Percentiles rank a stretch among this genome's conserved stretches.
phyloP scores from a whole-genome alignment of 92 coral and sea anemone species.

The Meandrina meandrites region DNA sequence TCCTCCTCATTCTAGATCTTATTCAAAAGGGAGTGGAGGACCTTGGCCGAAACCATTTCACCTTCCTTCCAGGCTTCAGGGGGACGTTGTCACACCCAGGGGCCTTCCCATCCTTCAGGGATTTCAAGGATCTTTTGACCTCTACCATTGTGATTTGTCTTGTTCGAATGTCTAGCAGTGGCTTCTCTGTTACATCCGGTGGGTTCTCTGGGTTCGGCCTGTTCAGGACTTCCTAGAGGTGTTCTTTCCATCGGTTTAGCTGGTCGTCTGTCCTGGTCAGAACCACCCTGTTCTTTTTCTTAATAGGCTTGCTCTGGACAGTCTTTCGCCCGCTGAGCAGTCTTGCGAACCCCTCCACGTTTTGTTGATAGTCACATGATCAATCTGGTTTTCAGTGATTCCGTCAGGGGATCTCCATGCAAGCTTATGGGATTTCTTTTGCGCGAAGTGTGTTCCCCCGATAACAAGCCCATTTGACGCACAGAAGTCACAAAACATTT shows the following conservation, averaged over 20 bases:
- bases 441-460: too few relatives aligned
- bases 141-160: neutral
- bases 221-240: conserved; percentile 22
- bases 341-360: too few relatives aligned
- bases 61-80: neutral
- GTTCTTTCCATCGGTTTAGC: conserved; percentile 22
- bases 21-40: neutral
- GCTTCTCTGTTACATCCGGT: neutral
- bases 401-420: too few relatives aligned
- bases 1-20: neutral
- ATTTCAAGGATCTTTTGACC: neutral
- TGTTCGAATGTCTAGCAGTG: neutral
- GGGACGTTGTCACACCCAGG: neutral
- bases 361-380: too few relatives aligned
- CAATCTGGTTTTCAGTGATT: too few relatives aligned
- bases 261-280: neutral
- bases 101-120: neutral
- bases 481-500: too few relatives aligned
- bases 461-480: too few relatives aligned
- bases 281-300: conserved; percentile 10
- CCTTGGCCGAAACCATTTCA: too few relatives aligned
- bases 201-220: conserved; percentile 1
- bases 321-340: neutral
- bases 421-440: too few relatives aligned
- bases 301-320: neutral